Evolutionary conservation across 2,113 vertebrate genomes (phyloP).

Genomic region (Alouatta palliata): DNA sequence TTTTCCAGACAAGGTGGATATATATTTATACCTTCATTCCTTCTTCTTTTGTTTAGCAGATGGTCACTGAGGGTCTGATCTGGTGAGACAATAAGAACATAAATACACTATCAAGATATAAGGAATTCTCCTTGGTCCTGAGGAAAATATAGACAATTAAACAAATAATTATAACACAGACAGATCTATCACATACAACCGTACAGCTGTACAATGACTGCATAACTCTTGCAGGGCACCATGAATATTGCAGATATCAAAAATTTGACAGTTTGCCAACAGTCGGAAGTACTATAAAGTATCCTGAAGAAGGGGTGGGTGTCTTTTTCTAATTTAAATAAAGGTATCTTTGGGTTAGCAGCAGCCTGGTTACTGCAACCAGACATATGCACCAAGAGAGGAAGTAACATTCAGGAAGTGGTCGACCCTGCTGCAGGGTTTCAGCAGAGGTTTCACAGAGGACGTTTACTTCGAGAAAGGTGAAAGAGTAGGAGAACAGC

Average conservation of each 20-base stretch:
- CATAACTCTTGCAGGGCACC: not conserved
- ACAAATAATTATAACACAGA: not conserved
- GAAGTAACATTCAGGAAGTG: not conserved
- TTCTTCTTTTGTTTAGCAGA: constrained; percentile 5
- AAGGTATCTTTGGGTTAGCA: not conserved
- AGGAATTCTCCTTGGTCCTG: not conserved
- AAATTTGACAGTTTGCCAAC: not conserved
- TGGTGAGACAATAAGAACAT: not conserved
- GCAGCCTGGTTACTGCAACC: not conserved
- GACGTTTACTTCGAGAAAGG: not conserved
- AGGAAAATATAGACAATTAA: not conserved
- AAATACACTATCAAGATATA: not conserved
- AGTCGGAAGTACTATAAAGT: not conserved
- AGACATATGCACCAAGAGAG: not conserved
- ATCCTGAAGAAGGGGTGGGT: not conserved
- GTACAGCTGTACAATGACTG: too few relatives aligned
- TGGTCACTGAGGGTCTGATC: not conserved
- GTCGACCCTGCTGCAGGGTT: rapidly evolving
- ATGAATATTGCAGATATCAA: not conserved
- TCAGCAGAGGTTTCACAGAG: not conserved
- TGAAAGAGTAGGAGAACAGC: not conserved
- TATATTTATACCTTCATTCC: not conserved
- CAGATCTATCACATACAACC: not conserved
- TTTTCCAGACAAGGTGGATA: not conserved
- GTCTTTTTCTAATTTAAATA: not conserved